Conservation (phyloP, 2,797 vertebrate genomes). For the Pogoniulus pusillus region DNA sequence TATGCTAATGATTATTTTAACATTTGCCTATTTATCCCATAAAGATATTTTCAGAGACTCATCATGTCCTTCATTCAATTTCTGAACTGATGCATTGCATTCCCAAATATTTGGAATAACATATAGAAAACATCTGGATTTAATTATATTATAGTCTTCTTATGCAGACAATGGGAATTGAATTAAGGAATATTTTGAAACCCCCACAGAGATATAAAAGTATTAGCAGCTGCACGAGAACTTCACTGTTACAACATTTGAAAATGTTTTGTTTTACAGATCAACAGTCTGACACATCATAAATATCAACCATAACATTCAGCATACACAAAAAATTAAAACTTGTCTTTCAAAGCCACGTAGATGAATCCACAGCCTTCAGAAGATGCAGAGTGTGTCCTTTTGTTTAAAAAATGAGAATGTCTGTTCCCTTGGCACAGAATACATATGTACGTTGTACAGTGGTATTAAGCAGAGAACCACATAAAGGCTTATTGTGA, state of each 20-base stretch:
- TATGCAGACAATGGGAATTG: slow-evolving; percentile 75
- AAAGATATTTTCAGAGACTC: slow-evolving; percentile 56
- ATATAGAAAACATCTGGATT: slow-evolving; percentile 73
- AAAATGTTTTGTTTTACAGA: slow-evolving; percentile 75
- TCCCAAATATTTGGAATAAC: slow-evolving; percentile 75
- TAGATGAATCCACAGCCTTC: slow-evolving; percentile 5
- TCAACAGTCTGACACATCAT: slow-evolving; percentile 71
- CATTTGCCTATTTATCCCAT: slow-evolving; percentile 54
- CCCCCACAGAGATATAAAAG: slow-evolving; percentile 72
- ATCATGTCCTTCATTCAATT: slow-evolving; percentile 49
- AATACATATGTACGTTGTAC: not conserved
- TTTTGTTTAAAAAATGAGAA: slow-evolving; percentile 18
- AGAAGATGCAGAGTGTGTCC: not conserved
- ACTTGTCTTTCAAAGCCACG: slow-evolving; percentile 12
- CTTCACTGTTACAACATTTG: slow-evolving; percentile 62
- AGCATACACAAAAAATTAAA: slow-evolving; percentile 39
- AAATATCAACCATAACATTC: slow-evolving; percentile 66
- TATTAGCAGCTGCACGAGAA: slow-evolving; percentile 74
- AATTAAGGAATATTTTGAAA: slow-evolving; percentile 79
- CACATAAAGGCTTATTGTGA: not conserved
- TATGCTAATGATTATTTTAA: slow-evolving; percentile 48
- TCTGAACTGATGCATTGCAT: slow-evolving; percentile 61
- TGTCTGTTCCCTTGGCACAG: not conserved
- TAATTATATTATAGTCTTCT: slow-evolving; percentile 72
- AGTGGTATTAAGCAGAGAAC: not conserved